Conservation (phyloP, 2,797 vertebrate species). For the Poecilia velifera region DNA sequence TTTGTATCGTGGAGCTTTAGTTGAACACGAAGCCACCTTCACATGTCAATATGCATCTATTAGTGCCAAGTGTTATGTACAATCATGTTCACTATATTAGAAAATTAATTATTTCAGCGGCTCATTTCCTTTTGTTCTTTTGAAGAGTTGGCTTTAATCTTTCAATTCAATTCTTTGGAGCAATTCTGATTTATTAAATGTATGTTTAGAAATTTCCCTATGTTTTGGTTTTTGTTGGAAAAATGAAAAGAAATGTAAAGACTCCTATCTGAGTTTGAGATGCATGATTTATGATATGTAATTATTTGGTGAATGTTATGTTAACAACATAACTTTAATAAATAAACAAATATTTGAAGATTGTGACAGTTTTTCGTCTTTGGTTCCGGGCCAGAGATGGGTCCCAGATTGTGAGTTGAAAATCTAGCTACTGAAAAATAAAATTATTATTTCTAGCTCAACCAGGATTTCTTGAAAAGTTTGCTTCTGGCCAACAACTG, state of each 20-base stretch:
- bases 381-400: background rate
- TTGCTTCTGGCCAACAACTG: background rate
- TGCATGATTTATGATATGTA: background rate
- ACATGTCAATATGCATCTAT: too few relatives aligned
- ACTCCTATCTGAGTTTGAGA: background rate
- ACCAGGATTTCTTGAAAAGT: background rate
- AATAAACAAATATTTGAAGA: background rate
- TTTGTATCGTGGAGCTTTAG: background rate
- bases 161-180: too few relatives aligned
- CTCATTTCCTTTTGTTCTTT: background rate
- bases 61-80: background rate
- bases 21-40: background rate
- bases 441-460: too few relatives aligned
- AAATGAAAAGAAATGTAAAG: background rate
- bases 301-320: background rate
- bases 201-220: background rate
- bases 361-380: background rate
- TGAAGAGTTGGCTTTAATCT: too few relatives aligned
- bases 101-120: background rate
- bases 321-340: background rate
- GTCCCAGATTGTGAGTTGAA: background rate
- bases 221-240: background rate
- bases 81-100: background rate
- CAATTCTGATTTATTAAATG: background rate
- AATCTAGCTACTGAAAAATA: too few relatives aligned